Base-by-base conservation (phyloP, 1,140 invertebrate genomes). In the Diachasmimorpha longicaudata region DNA sequence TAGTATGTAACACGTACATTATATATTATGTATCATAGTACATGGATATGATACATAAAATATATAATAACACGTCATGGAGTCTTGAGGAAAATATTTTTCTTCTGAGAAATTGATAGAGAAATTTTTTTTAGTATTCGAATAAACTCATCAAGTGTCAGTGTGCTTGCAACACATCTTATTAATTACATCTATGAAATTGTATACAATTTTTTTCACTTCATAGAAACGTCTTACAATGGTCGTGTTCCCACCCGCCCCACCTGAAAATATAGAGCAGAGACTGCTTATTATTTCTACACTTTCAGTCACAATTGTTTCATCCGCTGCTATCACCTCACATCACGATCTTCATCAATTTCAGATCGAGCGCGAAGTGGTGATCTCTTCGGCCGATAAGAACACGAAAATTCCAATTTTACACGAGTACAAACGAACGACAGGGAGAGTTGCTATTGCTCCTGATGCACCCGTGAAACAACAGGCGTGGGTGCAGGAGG, bases 361-460 rank as follows among this genome's bases (percentile, higher is more conserved):
- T 52, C 48, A 52, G 48, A 52, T 52, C 85, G 93, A 95, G 87
- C 90, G 93, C 10, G 93, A 94, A 86, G 91, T 94, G 75, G 91
- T 93, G 16, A 85, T 94, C 46, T 92, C 92, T 1, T 93, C 91
- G 68, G 90, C 90, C 0, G 93, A 94, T 82, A 94, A 94, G 83
- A 93, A 92, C 83, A 93, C 93, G 14, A 95, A 94, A 86, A 93
- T 94, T 71, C 93, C 93, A 2, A 93, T 94, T 76, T 89, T 94
- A 63, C 91, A 93, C 81, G 93, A 95, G 77, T 93, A 93, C 80
- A 92, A 93, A 81, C 93, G 93, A 82, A 87, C 82, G 39, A 85
- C 90, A 70, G 88, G 90, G 78, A 89, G 90, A 77, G 86, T 89
- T 14, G 90, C 92, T 16, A 93, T 94, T 25, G 93, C 93, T 36